These are phyloP conservation scores for Sebastes dallii DNA, from an alignment of 2,797 vertebrate species.

Conservation along the genomic window DNA sequence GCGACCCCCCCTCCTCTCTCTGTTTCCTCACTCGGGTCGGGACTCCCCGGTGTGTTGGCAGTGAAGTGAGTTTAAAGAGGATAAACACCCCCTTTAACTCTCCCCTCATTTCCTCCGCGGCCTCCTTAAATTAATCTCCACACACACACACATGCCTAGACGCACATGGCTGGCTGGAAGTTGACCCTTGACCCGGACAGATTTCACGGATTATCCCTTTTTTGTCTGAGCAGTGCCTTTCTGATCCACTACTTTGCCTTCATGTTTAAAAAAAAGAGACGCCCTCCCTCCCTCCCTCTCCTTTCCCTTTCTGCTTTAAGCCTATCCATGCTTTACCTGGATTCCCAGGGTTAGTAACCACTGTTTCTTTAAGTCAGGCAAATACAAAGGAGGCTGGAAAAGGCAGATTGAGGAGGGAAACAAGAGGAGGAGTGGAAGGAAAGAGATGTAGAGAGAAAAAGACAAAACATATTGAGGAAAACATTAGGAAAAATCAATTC, in stretches of 20 bases:
- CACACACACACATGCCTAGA: slow-evolving; percentile 72
- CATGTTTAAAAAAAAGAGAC: slow-evolving; percentile 85
- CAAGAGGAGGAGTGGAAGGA: background rate
- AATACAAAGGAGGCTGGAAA: slow-evolving; percentile 67
- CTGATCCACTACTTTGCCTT: slow-evolving; percentile 91
- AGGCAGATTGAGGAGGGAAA: slow-evolving; percentile 78
- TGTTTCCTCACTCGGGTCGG: slow-evolving; percentile 41
- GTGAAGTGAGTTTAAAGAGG: slow-evolving; percentile 76
- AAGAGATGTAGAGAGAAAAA: background rate
- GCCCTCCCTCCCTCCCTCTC: background rate
- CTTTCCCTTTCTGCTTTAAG: slow-evolving; percentile 77
- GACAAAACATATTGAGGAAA: background rate
- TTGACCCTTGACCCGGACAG: slow-evolving; percentile 92
- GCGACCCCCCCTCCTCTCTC: background rate
- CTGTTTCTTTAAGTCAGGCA: slow-evolving; percentile 72
- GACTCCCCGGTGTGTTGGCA: slow-evolving; percentile 61
- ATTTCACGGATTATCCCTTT: slow-evolving; percentile 95
- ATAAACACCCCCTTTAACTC: slow-evolving; percentile 75
- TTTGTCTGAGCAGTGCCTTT: slow-evolving; percentile 84
- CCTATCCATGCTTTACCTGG: slow-evolving; percentile 86
- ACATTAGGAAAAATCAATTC: too few relatives aligned
- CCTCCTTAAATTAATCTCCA: slow-evolving; percentile 61
- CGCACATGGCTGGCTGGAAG: slow-evolving; percentile 88
- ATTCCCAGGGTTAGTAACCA: slow-evolving; percentile 75
- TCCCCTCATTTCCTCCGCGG: slow-evolving; percentile 68